Evolutionary conservation across 2,888 invertebrate genomes (phyloP).

Genomic region (Ochropacha duplaris): DNA sequence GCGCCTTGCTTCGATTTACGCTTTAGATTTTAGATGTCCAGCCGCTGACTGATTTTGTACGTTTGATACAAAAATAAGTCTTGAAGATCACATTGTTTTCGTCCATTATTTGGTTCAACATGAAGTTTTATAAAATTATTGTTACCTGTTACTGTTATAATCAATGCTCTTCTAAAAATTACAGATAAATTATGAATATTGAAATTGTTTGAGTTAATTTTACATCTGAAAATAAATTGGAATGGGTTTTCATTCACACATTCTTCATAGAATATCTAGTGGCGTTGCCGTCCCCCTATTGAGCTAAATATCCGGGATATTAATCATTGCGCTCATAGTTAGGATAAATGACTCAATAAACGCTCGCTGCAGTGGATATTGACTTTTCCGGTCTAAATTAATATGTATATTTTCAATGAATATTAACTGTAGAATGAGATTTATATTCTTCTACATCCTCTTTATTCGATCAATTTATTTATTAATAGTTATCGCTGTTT

Average conservation of each 20-base stretch:
- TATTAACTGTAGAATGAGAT: conserved; percentile 47
- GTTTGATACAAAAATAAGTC: background rate
- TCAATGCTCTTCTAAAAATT: too few species aligned
- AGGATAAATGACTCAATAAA: conserved; percentile 73
- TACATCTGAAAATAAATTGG: background rate
- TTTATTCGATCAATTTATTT: conserved; percentile 11
- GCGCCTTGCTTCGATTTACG: conserved; percentile 13
- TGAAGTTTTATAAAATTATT: too few species aligned
- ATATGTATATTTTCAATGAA: conserved; percentile 64
- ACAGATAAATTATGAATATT: too few species aligned
- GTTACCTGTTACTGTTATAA: too few species aligned
- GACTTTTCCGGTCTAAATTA: conserved; percentile 71
- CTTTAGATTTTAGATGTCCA: conserved; percentile 3
- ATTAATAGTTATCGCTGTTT: too few species aligned
- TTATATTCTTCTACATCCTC: conserved; percentile 26
- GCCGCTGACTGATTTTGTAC: background rate
- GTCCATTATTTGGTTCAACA: too few species aligned
- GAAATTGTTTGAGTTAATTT: too few species aligned
- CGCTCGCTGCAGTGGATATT: conserved; percentile 58
- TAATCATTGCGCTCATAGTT: conserved; percentile 72
- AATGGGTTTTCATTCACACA: background rate
- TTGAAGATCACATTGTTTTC: too few species aligned
- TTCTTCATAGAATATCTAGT: conserved; percentile 32
- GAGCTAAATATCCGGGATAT: conserved; percentile 73
- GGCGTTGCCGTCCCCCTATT: conserved; percentile 52